Conservation (phyloP, 2,797 vertebrate genomes). For the Lagorchestes hirsutus region DNA sequence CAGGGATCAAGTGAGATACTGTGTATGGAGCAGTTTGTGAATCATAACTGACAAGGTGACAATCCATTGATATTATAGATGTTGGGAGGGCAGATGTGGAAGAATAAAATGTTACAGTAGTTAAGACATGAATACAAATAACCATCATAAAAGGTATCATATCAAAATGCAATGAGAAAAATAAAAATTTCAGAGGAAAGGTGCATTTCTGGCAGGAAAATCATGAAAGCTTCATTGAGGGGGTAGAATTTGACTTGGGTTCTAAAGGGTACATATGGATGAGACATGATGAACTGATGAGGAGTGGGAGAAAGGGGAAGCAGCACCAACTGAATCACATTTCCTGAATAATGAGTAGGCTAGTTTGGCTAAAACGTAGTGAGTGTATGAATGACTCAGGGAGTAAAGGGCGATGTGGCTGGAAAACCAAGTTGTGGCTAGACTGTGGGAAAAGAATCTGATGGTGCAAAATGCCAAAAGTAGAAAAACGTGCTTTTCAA, state of each 20-base stretch:
- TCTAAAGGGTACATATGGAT: not conserved
- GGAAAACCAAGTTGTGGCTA: not conserved
- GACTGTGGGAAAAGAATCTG: not conserved
- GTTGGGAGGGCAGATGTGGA: not conserved
- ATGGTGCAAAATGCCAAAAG: not conserved
- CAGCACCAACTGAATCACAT: not conserved
- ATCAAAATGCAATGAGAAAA: not conserved
- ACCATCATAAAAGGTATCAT: not conserved
- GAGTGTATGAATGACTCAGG: not conserved
- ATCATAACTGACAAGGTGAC: not conserved
- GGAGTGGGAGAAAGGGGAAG: not conserved
- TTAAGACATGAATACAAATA: not conserved
- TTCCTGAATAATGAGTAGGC: not conserved
- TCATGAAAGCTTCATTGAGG: not conserved
- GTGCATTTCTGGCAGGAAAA: not conserved
- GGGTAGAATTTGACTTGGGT: not conserved
- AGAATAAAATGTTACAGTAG: not conserved
- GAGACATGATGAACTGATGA: not conserved
- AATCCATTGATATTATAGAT: not conserved
- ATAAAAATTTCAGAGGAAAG: not conserved
- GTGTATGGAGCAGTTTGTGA: not conserved
- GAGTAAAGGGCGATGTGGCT: not conserved
- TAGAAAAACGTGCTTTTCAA: not conserved
- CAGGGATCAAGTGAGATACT: not conserved
- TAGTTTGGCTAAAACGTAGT: not conserved